Evolutionary conservation across 2,797 vertebrate species (phyloP), one percentile per base, ranked within the genome.

Genomic region (Acanthurus lineatus): DNA sequence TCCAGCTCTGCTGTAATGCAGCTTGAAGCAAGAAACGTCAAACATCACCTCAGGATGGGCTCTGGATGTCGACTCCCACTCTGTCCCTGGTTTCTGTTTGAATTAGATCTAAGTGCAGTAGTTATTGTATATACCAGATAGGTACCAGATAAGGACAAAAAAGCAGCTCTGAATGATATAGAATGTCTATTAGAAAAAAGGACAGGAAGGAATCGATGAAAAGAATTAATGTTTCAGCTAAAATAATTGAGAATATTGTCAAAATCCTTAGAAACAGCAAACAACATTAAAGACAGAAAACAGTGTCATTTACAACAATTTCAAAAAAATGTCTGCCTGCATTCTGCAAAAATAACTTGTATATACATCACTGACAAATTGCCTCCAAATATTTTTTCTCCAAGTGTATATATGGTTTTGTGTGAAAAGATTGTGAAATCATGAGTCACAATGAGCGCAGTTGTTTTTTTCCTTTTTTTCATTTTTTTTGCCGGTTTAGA

Each of bases 11-110:
- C 79, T 47, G 12, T 57, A 88, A 81, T 63, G 76, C 84, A 47
- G 84, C 78, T 80, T 76, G 51, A 89, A 87, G 88, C 81, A 78
- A 79, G 74, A 65, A 70, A 73, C 60, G 72, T 85, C 89, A 86
- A 83, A 85, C 65, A 72, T 73, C 6, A 61, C 88, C 79, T 86
- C 84, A 79, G 81, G 90, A 88, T 58, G 78, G 62, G 59, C 57
- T 72, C 57, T 57, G 58, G 32, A 38, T 69, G 44, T 44, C 54
- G 48, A 73, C 59, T 69, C 58, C 44, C 61, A 40, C 56, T 14
- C 35, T 40, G 67, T 84, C 63, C 54, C 73, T 73, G 78, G 10
- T 57, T 64, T 86, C 78, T 68, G n/a, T 75, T 47, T 65, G 44
- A 76, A 86, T 84, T 49, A 72, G 48, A 86, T 53, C 49, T 72